These are phyloP conservation scores for Poeciliopsis paucimaculata DNA, from an alignment of 2,797 vertebrate genomes.

Conservation along the genomic window DNA sequence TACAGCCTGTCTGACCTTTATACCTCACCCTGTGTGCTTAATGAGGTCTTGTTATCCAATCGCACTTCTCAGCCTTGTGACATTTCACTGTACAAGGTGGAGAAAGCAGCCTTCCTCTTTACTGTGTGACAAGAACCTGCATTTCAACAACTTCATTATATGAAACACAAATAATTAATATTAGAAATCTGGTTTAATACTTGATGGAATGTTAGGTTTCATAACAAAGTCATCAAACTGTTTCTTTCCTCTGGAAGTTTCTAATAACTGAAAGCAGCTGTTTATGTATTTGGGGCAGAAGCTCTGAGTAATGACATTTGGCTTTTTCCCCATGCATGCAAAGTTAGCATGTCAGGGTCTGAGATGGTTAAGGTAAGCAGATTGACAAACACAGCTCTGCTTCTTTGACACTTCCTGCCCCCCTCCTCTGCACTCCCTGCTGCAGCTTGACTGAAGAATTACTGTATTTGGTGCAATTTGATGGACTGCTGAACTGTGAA, in stretches of 20 bases:
- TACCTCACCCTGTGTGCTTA: background rate
- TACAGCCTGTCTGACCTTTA: background rate
- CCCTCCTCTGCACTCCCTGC: slow-evolving; percentile 26
- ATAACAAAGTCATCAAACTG: background rate
- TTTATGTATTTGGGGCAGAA: slow-evolving; percentile 2
- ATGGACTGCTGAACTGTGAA: slow-evolving; percentile 84
- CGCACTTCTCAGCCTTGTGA: background rate
- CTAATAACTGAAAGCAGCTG: slow-evolving; percentile 1
- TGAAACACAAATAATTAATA: background rate
- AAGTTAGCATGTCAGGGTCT: slow-evolving; percentile 2
- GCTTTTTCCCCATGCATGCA: slow-evolving; percentile 18
- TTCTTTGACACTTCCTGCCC: slow-evolving; percentile 40
- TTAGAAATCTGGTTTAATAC: background rate
- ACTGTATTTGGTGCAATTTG: slow-evolving; percentile 81
- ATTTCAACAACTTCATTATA: background rate
- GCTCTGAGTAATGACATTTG: slow-evolving; percentile 10
- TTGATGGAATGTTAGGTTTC: background rate
- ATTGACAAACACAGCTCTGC: slow-evolving; percentile 36
- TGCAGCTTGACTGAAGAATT: slow-evolving; percentile 72
- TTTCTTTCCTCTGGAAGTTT: background rate
- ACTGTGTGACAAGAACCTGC: background rate
- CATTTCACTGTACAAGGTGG: background rate
- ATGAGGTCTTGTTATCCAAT: background rate
- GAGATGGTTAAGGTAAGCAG: slow-evolving; percentile 28
- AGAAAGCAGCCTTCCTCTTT: background rate